A percentile compares a stretch with the other conserved stretches of the same genome.
Evolutionary conservation across 2,888 invertebrate species (phyloP).

Genomic region (Drosophila mimica): DNA sequence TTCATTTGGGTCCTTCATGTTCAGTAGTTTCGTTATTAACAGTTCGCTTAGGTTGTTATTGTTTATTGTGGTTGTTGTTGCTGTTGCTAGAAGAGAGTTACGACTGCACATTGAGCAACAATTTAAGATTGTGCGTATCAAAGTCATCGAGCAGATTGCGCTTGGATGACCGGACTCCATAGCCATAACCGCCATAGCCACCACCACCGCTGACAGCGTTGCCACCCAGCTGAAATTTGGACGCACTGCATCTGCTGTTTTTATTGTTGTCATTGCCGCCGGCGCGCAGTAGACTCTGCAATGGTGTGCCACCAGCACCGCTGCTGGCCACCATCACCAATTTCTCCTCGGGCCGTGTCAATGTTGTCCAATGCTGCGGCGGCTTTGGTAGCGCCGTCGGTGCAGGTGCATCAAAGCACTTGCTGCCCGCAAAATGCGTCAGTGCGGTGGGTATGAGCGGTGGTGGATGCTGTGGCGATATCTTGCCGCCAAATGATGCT

Average conservation of each 20-base stretch:
- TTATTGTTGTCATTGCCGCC: constrained; percentile 5
- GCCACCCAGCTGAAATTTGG: constrained; percentile 38
- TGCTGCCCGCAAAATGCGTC: constrained; percentile 89
- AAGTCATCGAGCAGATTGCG: constrained; percentile 85
- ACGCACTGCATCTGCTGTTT: constrained; percentile 46
- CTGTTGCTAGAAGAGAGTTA: constrained; percentile 70
- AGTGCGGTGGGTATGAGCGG: constrained; percentile 84
- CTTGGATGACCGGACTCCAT: constrained; percentile 80
- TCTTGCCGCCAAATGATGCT: constrained; percentile 65
- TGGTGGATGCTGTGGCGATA: constrained; percentile 78
- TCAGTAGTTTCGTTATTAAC: constrained; percentile 29
- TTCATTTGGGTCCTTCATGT: constrained; percentile 60
- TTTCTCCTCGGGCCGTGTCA: constrained; percentile 82
- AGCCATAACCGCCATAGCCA: constrained; percentile 68
- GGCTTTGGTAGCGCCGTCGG: constrained; percentile 92
- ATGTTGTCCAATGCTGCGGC: constrained; percentile 90
- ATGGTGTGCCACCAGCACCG: constrained; percentile 67
- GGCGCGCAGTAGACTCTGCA: constrained; percentile 68
- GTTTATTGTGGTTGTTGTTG: constrained; percentile 47
- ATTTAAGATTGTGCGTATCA: constrained; percentile 87
- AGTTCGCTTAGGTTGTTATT: constrained; percentile 34
- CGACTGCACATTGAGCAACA: constrained; percentile 88
- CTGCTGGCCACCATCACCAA: constrained; percentile 85
- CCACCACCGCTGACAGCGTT: constrained; percentile 28
- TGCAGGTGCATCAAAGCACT: constrained; percentile 93